These are phyloP conservation scores for Ostrea denselamellosa DNA, from an alignment of 1,140 invertebrate genomes.

Conservation along the genomic window DNA sequence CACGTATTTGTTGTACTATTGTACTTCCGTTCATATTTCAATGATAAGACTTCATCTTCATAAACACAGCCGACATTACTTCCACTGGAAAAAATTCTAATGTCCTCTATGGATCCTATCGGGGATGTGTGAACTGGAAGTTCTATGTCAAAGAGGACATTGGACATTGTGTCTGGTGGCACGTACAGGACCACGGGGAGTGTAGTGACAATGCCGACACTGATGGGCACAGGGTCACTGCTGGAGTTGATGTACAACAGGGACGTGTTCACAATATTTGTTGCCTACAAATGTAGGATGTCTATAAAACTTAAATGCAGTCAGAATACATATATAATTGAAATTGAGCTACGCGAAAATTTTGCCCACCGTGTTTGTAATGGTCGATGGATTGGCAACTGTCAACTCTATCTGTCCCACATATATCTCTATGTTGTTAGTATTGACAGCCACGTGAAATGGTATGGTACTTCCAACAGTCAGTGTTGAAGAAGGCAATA, in stretches of 20 bases:
- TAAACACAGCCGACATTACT: constrained; percentile 64
- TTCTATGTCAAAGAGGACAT: constrained; percentile 58
- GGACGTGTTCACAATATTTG: constrained; percentile 44
- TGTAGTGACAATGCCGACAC: constrained; percentile 49
- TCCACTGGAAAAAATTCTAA: constrained; percentile 61
- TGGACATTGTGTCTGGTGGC: constrained; percentile 53
- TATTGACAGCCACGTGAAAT: constrained; percentile 58
- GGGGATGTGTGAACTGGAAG: constrained; percentile 59
- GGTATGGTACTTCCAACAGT: constrained; percentile 48
- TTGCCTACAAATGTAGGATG: constrained; percentile 38
- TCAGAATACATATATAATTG: not conserved
- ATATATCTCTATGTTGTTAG: constrained; percentile 59
- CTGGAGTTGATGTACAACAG: constrained; percentile 54
- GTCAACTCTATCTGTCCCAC: constrained; percentile 53
- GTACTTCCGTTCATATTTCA: constrained; percentile 50
- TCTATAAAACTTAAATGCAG: not conserved
- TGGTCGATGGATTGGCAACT: constrained; percentile 50
- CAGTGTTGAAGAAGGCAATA: constrained; percentile 54
- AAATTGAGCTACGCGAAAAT: not conserved
- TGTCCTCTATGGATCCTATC: constrained; percentile 60
- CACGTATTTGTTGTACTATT: constrained; percentile 61
- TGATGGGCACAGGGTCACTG: constrained; percentile 48
- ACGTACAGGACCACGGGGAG: constrained; percentile 56
- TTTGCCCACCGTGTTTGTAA: not conserved
- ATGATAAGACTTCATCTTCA: constrained; percentile 49